Base-by-base conservation (phyloP, 2,888 invertebrate species). In the Acleris holmiana region DNA sequence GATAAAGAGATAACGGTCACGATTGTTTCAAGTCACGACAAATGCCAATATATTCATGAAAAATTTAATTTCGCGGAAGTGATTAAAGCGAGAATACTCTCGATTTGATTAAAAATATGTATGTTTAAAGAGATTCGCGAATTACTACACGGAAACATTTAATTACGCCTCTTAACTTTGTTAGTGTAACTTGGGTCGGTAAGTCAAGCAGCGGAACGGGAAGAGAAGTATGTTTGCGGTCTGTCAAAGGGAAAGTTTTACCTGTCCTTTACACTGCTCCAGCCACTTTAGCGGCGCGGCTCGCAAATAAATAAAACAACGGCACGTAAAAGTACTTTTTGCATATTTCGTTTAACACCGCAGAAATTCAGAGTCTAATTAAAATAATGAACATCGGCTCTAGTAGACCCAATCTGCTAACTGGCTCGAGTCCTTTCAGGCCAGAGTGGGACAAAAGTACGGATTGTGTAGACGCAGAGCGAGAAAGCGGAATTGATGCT, bases 181-280 rank as follows among this genome's bases (percentile, higher is more conserved):
- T 61, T 62, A 55, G 25, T 19, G 41, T 59, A 54, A 59, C 40
- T 48, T 53, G 15, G 54, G 21, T 53, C 8, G 54, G 21, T 23
- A 13, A 59, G 58, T 53, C 25, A 53, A 40, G 58, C 48, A 17
- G 40, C 7, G 54, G 47, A 51, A 8, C 29, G 67, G 57, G 61
- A 68, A 73, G 73, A 59, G 61, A 68, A 73, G 73, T 73, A 73
- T 69, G 74, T 80, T 80, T 82, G 82, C 68, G 79, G 80, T 80
- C 75, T 76, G 76, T 79, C 79, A 79, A 80, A 81, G 76, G 75
- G 71, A 76, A 78, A 77, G 74, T 82, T 78, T 72, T 72, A 61
- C 59, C 69, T 73, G 69, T 72, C 76, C 71, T 73, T 72, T 70
- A 62, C 69, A 71, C 74, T 74, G 73, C 66, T 73, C 68, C 62